Base-by-base conservation (phyloP, 2,113 vertebrate species). In the Channa maculata region DNA sequence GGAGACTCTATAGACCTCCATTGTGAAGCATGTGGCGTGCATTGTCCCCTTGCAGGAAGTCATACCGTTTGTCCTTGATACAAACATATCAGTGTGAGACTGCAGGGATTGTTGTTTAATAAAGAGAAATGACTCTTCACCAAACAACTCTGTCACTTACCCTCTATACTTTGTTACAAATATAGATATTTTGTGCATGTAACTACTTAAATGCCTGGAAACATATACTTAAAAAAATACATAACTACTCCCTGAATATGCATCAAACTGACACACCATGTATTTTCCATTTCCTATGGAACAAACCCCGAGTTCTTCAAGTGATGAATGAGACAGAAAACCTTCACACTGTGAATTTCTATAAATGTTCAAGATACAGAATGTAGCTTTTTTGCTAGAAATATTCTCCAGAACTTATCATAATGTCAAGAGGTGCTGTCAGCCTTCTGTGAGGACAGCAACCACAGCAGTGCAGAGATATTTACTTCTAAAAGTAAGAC, bases 51-150 rank as follows among this genome's bases (percentile, higher is more conserved):
- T 75, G 79, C 54, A 75, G 85, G 72, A 85, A 68, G 62, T 71
- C 82, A 49, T 49, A 80, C 63, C 77, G 88, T 92, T 91, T 90
- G 90, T 86, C 87, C 92, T 93, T 89, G 80, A 80, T 86, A 66
- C 65, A 51, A 84, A 81, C 43, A 62, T 77, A 89, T 91, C 79
- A 57, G 82, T 83, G 63, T 49, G 65, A 84, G 54, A 81, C 79
- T 57, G 50, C 66, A 57, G 70, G 5, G 62, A 74, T 82, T 46
- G 65, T 76, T 62, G 33, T 78, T 83, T 77, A 75, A 90, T 71
- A 80, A 85, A 86, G 3, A 73, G 8, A 44, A 24, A 24, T 24
- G 24, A 24, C 24, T 24, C 24, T 24, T 24, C 24, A 24, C 24
- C 24, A 24, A 24, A 1, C 24, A 24, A 24, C 24, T 24, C 24